These are phyloP conservation scores for Tragulus kanchil DNA, from an alignment of 2,113 vertebrate genomes.

Conservation along the genomic window DNA sequence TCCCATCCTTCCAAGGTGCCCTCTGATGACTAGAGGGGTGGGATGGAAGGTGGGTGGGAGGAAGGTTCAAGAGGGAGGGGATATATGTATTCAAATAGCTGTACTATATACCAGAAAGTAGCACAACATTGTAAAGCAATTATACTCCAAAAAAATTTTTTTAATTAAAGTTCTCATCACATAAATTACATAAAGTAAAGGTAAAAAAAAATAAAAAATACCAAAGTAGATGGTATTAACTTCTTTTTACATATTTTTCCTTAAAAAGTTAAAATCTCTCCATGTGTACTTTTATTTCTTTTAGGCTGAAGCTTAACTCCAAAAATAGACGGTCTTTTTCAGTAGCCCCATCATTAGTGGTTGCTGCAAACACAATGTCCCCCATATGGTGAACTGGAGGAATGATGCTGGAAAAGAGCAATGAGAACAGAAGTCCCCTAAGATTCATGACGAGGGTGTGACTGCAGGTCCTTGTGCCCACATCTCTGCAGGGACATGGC, in stretches of 20 bases:
- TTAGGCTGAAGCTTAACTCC: slow-evolving; percentile 78
- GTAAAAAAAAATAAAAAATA: too few relatives aligned
- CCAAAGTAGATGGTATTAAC: slow-evolving; percentile 43
- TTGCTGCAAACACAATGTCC: slow-evolving; percentile 73
- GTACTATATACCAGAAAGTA: background rate
- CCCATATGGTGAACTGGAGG: slow-evolving; percentile 21
- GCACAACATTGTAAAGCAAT: background rate
- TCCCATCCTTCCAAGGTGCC: background rate
- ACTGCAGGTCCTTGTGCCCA: background rate
- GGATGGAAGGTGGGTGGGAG: background rate
- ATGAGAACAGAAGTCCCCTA: slow-evolving; percentile 57
- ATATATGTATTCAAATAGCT: background rate
- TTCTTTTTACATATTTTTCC: slow-evolving; percentile 61
- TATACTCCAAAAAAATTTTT: background rate
- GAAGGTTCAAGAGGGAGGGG: background rate
- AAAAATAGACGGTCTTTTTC: slow-evolving; percentile 81
- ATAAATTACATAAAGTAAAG: background rate
- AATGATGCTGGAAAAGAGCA: slow-evolving; percentile 71
- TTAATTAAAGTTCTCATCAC: background rate
- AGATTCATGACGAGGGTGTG: background rate
- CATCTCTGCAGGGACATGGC: background rate
- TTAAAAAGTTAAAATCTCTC: background rate
- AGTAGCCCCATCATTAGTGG: slow-evolving; percentile 83
- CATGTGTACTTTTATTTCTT: slow-evolving; percentile 81
- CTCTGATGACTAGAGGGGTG: background rate